phyloP scores from a whole-genome alignment of 1,140 invertebrate species.

The Acarapis woodi region DNA sequence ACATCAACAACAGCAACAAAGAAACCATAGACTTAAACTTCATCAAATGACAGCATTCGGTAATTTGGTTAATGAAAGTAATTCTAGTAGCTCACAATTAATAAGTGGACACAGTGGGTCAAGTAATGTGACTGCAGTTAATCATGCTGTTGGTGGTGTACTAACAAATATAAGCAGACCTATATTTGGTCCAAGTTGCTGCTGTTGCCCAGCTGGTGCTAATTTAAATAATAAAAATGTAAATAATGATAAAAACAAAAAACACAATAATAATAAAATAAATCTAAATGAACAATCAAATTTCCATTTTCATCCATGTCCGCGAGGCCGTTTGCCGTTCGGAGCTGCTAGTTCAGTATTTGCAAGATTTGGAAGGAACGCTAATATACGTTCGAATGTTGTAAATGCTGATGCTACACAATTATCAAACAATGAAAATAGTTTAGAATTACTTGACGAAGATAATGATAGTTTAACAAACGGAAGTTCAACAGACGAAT shows the following conservation, averaged over 20 bases:
- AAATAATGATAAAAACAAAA: too few relatives aligned
- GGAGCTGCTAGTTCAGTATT: conserved; percentile 10
- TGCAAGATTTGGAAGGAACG: not conserved
- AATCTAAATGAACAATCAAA: too few relatives aligned
- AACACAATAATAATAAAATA: too few relatives aligned
- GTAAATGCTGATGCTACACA: too few relatives aligned
- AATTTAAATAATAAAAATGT: too few relatives aligned
- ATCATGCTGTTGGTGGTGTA: too few relatives aligned
- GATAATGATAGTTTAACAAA: not conserved
- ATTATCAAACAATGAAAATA: too few relatives aligned
- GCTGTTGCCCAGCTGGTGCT: conserved; percentile 3
- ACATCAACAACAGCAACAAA: not conserved
- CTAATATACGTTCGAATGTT: too few relatives aligned
- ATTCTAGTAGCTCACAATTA: too few relatives aligned
- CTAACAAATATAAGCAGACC: not conserved
- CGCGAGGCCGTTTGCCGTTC: conserved; percentile 12
- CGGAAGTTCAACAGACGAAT: not conserved
- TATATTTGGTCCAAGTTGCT: conserved; percentile 6
- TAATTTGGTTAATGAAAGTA: too few relatives aligned
- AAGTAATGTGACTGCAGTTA: too few relatives aligned
- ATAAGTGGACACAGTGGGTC: too few relatives aligned
- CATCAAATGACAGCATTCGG: not conserved
- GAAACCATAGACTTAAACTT: not conserved
- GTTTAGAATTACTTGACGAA: not conserved
- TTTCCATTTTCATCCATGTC: conserved; percentile 10